These are phyloP conservation scores for Rhopalosiphum nymphaeae DNA, from an alignment of 2,888 invertebrate genomes.

Conservation along the genomic window DNA sequence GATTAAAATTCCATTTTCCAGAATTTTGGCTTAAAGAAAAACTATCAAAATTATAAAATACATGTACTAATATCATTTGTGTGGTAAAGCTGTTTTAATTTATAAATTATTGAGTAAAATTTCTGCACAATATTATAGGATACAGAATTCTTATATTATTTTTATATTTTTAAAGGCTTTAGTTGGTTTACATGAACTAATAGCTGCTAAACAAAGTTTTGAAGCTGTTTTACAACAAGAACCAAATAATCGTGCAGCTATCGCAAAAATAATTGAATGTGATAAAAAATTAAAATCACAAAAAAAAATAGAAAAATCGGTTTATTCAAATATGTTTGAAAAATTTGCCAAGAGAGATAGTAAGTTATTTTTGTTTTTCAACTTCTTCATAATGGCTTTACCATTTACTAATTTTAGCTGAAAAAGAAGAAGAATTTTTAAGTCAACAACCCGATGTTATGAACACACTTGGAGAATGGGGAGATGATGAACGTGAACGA, in stretches of 20 bases:
- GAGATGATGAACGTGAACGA: slow-evolving; percentile 77
- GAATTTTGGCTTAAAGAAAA: background rate
- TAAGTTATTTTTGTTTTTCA: slow-evolving; percentile 70
- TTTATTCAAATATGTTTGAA: slow-evolving; percentile 96
- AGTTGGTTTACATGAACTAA: slow-evolving; percentile 81
- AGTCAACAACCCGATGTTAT: slow-evolving; percentile 80
- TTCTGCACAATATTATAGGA: background rate
- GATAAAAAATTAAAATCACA: slow-evolving; percentile 81
- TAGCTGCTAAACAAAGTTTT: slow-evolving; percentile 84
- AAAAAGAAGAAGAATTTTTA: slow-evolving; percentile 81
- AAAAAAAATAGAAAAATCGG: slow-evolving; percentile 83
- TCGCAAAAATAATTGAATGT: slow-evolving; percentile 81
- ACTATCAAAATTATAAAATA: background rate
- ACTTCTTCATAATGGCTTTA: background rate
- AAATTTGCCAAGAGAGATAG: slow-evolving; percentile 88
- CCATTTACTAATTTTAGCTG: slow-evolving; percentile 65
- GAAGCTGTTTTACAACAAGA: slow-evolving; percentile 81
- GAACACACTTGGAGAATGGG: slow-evolving; percentile 72
- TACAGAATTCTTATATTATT: background rate
- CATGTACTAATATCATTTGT: background rate
- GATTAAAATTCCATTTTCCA: background rate
- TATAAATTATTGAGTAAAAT: background rate
- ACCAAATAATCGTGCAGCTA: slow-evolving; percentile 90
- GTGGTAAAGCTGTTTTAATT: background rate
- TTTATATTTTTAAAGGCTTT: slow-evolving; percentile 73